Base-by-base conservation (phyloP, 2,888 invertebrate species). In the Hoplodrina blanda region DNA sequence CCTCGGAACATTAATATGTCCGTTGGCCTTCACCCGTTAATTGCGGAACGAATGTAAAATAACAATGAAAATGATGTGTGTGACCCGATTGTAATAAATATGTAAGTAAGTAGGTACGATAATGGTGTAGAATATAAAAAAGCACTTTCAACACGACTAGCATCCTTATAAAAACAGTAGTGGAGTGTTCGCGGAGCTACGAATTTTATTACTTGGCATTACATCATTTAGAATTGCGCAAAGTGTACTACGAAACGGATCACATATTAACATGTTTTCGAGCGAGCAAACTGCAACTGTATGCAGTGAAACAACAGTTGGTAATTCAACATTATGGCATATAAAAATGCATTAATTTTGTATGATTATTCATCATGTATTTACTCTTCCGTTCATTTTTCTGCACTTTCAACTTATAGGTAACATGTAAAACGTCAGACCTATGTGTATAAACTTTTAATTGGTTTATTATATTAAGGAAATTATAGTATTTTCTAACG, bases 81-180 rank as follows among this genome's bases (percentile, higher is more conserved):
- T 66, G 76, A 81, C 73, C 70, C 53, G 62, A 65, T 77, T 77
- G 65, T 65, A 59, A 73, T 78, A 81, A 80, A 79, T 70, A 76
- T 70, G 72, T 76, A 41, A 46, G 46, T 46, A 55, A 77, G 80
- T 74, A 64, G 69, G 74, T 64, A 70, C 64, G 63, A 17, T 70
- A 65, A 66, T 71, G 71, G 82, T 69, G 73, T 67, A 25, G 85
- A 82, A 85, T 85, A 80, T 82, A 84, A 85, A 71, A 69, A 75
- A 62, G 62, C 68, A 74, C 76, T 82, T 83, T 70, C 80, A 62
- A 78, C 76, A 79, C 54, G 62, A 69, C 62, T 72, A 79, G 77
- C 72, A 61, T 78, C 72, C 70, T 72, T 78, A 77, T 73, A 65
- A 81, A 69, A 68, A 61, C 62, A 76, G 59, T 50, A 59, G 57